phyloP scores from a whole-genome alignment of 2,113 vertebrate species.

The Raja brachyura region DNA sequence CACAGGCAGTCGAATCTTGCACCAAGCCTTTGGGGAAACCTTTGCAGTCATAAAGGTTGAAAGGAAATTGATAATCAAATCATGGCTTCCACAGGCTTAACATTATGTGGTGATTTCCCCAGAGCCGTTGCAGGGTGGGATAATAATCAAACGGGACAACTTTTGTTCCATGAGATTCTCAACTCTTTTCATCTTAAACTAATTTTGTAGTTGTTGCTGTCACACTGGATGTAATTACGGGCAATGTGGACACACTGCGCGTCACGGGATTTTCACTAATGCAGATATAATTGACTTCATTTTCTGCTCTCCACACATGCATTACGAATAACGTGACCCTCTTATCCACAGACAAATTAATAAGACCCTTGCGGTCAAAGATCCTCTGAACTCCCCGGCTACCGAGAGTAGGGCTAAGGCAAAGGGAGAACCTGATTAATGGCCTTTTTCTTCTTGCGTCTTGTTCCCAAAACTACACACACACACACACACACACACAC shows the following conservation, averaged over 20 bases:
- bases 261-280: constrained; percentile 67
- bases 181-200: constrained; percentile 45
- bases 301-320: constrained; percentile 64
- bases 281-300: constrained; percentile 71
- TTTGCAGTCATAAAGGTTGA: background rate
- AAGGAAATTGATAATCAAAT: constrained; percentile 4
- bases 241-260: constrained; percentile 53
- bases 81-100: too few species aligned
- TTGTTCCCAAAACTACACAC: background rate
- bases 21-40: background rate
- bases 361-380: constrained; percentile 53
- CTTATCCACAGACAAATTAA: constrained; percentile 68
- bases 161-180: constrained; percentile 47
- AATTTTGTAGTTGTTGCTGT: constrained; percentile 35
- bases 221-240: constrained; percentile 52
- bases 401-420: constrained; percentile 55
- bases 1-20: background rate
- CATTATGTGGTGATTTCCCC: background rate
- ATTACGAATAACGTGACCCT: constrained; percentile 55
- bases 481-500: too few species aligned
- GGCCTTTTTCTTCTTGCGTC: background rate
- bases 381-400: constrained; percentile 53
- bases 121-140: background rate
- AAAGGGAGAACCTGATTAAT: constrained; percentile 62
- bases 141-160: background rate